Base-by-base conservation (phyloP, 2,797 vertebrate species). In the Poecilia velifera region DNA sequence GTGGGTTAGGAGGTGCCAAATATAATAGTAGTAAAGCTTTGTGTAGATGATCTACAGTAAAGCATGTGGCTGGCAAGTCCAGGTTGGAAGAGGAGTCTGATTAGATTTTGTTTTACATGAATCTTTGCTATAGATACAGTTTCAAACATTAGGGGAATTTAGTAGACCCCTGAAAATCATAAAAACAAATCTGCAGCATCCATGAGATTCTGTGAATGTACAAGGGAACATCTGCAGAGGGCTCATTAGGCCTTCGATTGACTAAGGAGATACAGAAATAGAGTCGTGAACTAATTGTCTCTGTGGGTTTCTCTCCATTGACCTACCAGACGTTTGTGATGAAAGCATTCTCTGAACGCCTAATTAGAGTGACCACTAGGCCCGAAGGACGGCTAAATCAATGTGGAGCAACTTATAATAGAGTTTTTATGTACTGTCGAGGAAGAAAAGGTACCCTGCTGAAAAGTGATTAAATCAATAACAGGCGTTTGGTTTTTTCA, bases 351-450 rank as follows among this genome's bases (percentile, higher is more conserved):
- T 93, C 92, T 59, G 16, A 86, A 90, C 87, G 81, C 87, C 90
- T 91, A 87, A 94, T 95, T 94, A 93, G 84, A 20, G 18, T 20
- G 47, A 88, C 91, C 90, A 91, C 89, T 91, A 88, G 81, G 62
- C 77, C 79, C 72, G 72, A 72, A 77, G 78, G 81, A 84, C 82
- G 79, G 86, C 80, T 83, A 88, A 87, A 70, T 47, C 46, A 74
- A 74, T 16, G 70, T 9, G 7, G 13, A 55, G 51, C 79, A 83
- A 86, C 73, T 82, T 84, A 86, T 82, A 82, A 76, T 76, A 57
- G 39, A 59, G 25, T 31, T 72, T 81, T 71, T 81, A 28, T 78
- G 46, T 36, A 46, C 34, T 34, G 16, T 34, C 31, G 7, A 36
- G 49, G 8, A 84, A 14, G 46, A 36, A 51, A 64, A 72, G 20